Base-by-base conservation (phyloP, 2,113 vertebrate species). In the Sialia sialis region DNA sequence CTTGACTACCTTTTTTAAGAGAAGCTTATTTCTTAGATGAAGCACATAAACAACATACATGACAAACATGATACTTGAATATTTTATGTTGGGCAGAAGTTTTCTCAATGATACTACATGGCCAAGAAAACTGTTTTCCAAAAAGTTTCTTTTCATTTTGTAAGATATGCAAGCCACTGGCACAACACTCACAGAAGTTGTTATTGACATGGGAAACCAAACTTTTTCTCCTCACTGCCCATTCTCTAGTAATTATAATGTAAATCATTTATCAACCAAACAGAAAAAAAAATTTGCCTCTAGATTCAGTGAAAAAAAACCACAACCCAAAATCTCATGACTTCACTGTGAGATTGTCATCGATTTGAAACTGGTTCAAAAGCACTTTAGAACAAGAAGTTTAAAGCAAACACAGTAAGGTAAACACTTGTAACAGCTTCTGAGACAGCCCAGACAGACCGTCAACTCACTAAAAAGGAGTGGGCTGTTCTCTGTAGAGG, bases 11-110 rank as follows among this genome's bases (percentile, higher is more conserved):
- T 4, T 77, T 36, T 41, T 51, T 8, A 80, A 44, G 59, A 69
- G 38, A 14, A 64, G 7, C 9, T 76, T 54, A 17, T 15, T 88
- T 79, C 43, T 27, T 27, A 80, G 16, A 6, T 48, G 30, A 69
- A 88, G 18, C 0, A 0, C 0, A 2, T 21, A 9, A 29, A 69
- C 22, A 68, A 16, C 17, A 54, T 2, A 21, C 4, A 30, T 25
- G 8, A 62, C 7, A 75, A 68, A 64, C 3, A 74, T 7, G 11
- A 54, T 20, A 52, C 2, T 5, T 2, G 5, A 76, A 41, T 62
- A 27, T 63, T 84, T 25, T 17, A 55, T 55, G 20, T 10, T 29
- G 34, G 26, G 21, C 22, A 58, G 39, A 62, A 78, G 22, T n/a
- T 69, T 73, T 46, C 41, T 88, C n/a, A 41, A 2, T 44, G 15